These are phyloP conservation scores for Periplaneta americana DNA, from an alignment of 1,140 invertebrate genomes.

Conservation along the genomic window DNA sequence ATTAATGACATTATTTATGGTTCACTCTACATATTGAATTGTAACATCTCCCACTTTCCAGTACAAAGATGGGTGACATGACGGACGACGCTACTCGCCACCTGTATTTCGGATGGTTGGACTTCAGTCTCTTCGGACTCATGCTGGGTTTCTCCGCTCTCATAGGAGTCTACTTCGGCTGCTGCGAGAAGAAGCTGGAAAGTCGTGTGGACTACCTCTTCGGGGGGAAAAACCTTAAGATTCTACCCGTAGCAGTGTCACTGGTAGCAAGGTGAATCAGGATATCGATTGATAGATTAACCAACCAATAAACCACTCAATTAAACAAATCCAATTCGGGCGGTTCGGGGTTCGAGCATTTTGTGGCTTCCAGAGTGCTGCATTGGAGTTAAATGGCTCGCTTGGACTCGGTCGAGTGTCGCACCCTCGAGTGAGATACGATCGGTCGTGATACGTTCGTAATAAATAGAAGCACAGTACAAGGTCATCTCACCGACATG, in stretches of 20 bases:
- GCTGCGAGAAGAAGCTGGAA: conserved; percentile 46
- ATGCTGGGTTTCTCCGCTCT: conserved; percentile 49
- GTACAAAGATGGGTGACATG: too few relatives aligned
- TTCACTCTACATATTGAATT: too few relatives aligned
- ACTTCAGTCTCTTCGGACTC: conserved; percentile 44
- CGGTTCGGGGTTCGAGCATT: background rate
- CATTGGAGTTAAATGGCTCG: too few relatives aligned
- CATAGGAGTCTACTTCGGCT: conserved; percentile 57
- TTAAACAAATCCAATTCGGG: background rate
- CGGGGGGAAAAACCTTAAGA: conserved; percentile 50
- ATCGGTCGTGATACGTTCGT: too few relatives aligned
- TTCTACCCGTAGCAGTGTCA: conserved; percentile 50
- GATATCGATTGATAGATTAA: background rate
- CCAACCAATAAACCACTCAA: background rate
- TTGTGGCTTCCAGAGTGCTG: too few relatives aligned
- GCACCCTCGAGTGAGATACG: too few relatives aligned
- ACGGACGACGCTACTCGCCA: background rate
- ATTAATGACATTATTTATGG: too few relatives aligned
- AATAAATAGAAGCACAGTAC: too few relatives aligned
- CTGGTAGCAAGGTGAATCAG: conserved; percentile 43
- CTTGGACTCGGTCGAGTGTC: too few relatives aligned
- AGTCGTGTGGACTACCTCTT: conserved; percentile 53
- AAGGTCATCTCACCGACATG: too few relatives aligned
- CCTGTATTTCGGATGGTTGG: conserved; percentile 30
- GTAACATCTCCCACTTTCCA: too few relatives aligned